phyloP scores from a whole-genome alignment of 2,797 vertebrate genomes.

The Anguilla obscura region DNA sequence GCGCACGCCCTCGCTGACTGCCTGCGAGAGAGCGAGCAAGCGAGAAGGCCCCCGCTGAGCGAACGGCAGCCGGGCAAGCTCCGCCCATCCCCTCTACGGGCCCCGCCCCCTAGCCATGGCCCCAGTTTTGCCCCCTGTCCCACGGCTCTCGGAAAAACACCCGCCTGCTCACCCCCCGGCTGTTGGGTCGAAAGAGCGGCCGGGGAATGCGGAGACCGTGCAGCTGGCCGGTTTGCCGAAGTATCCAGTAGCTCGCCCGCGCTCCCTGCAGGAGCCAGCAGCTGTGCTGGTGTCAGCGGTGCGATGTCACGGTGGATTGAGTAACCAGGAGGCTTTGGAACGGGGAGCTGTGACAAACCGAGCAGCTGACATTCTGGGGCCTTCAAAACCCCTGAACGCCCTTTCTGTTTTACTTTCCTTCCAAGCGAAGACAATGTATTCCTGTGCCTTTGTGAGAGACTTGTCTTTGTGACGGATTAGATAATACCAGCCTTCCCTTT shows the following conservation, averaged over 20 bases:
- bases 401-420: not conserved
- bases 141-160: not conserved
- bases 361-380: not conserved
- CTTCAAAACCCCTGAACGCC: not conserved
- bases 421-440: not conserved
- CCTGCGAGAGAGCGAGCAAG: not conserved
- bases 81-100: not conserved
- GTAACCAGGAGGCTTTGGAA: not conserved
- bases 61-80: not conserved
- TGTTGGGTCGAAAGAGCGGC: not conserved
- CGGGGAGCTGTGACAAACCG: not conserved
- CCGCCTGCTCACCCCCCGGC: not conserved
- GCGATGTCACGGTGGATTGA: not conserved
- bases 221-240: not conserved
- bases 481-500: not conserved
- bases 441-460: not conserved
- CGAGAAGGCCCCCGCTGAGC: not conserved
- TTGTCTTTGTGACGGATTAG: not conserved
- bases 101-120: not conserved
- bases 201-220: not conserved
- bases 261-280: not conserved
- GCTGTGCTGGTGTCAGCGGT: not conserved
- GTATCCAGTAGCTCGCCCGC: not conserved
- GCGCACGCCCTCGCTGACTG: not conserved
- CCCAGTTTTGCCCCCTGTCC: not conserved